Evolutionary conservation across 2,888 invertebrate genomes (phyloP).

Genomic region (Plagodis dolabraria): DNA sequence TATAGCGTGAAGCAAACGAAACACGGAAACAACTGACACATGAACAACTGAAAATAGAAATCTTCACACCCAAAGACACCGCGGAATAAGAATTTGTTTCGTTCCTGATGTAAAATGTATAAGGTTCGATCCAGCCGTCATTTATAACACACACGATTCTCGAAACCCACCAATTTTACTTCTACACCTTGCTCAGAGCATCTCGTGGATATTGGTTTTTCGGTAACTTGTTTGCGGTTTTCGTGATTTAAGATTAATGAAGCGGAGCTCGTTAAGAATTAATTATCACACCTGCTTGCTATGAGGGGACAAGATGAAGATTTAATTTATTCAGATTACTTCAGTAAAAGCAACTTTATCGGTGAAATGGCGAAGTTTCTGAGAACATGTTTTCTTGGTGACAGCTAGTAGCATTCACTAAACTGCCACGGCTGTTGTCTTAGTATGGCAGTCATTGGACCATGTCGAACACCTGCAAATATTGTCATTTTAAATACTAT

Average conservation of each 20-base stretch:
- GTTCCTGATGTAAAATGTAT: conserved; percentile 61
- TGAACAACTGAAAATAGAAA: conserved; percentile 22
- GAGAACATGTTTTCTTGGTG: no score
- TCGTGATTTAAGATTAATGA: conserved; percentile 19
- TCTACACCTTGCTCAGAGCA: conserved; percentile 21
- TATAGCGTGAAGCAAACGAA: conserved; percentile 12
- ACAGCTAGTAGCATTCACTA: no score
- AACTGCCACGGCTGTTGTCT: no score
- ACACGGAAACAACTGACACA: conserved; percentile 19
- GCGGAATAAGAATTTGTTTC: conserved; percentile 47
- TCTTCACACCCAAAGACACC: conserved; percentile 26
- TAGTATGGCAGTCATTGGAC: no score
- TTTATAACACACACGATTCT: conserved; percentile 15
- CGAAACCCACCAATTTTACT: conserved; percentile 31
- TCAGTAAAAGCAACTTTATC: no score
- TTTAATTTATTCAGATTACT: neutral
- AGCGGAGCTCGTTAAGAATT: conserved; percentile 12
- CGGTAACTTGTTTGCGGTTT: conserved; percentile 18
- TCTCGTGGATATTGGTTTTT: conserved; percentile 20
- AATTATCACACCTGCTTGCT: conserved; percentile 8
- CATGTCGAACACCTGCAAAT: no score
- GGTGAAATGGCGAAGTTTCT: no score
- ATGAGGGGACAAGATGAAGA: conserved; percentile 13
- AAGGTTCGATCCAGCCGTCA: conserved; percentile 39
- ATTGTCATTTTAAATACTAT: no score